Evolutionary conservation across 1,140 invertebrate genomes (phyloP).

Genomic region (Drosophila sturtevanti): DNA sequence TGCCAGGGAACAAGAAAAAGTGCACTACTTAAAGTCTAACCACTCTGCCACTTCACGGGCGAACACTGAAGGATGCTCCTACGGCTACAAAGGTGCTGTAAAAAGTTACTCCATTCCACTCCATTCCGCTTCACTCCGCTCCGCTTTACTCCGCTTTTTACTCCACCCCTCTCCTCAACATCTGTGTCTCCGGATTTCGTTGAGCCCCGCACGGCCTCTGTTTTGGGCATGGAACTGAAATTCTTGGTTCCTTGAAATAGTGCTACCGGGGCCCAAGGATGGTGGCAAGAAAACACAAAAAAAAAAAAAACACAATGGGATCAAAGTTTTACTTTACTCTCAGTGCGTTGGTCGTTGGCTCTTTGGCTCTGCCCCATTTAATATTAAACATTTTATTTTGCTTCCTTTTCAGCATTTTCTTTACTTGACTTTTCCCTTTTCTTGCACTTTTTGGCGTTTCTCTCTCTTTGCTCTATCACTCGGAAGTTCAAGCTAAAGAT

Average conservation of each 20-base stretch:
- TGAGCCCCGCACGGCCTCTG: too few species aligned
- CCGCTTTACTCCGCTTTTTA: too few species aligned
- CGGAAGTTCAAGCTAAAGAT: background rate
- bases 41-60: slow-evolving; percentile 23
- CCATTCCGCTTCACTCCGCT: too few species aligned
- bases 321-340: slow-evolving; percentile 40
- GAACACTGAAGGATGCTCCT: background rate
- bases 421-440: slow-evolving; percentile 3
- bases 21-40: background rate
- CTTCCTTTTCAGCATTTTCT: background rate
- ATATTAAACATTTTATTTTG: slow-evolving; percentile 55
- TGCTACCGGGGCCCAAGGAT: background rate
- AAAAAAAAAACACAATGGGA: slow-evolving; percentile 37
- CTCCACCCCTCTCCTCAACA: too few species aligned
- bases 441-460: background rate
- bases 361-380: slow-evolving; percentile 32
- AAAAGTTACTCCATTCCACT: background rate
- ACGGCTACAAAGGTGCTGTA: background rate
- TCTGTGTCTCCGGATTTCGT: too few species aligned
- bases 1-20: slow-evolving; percentile 26
- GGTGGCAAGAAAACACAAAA: slow-evolving; percentile 7
- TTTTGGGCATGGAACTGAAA: too few species aligned
- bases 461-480: background rate
- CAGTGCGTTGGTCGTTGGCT: background rate
- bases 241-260: background rate